These are phyloP conservation scores for Noctua janthe DNA, from an alignment of 2,888 invertebrate genomes.

Conservation along the genomic window DNA sequence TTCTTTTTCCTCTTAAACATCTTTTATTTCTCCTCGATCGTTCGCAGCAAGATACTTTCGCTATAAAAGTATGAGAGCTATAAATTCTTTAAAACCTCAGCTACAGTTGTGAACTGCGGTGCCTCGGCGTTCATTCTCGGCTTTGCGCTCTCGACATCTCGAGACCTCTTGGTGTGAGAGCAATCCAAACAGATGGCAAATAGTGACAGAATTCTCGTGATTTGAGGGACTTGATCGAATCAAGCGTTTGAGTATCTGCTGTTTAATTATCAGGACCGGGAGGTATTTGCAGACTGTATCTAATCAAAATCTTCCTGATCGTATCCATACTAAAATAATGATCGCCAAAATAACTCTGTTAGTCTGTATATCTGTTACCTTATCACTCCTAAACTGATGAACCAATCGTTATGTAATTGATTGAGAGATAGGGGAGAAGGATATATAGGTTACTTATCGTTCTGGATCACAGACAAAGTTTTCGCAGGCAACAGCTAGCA, in stretches of 20 bases:
- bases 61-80: constrained; percentile 35
- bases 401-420: background rate
- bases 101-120: constrained; percentile 31
- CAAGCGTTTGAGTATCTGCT: constrained; percentile 21
- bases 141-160: constrained; percentile 66
- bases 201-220: constrained; percentile 66
- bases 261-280: constrained; percentile 29
- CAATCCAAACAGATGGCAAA: constrained; percentile 70
- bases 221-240: constrained; percentile 45
- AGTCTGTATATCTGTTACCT: background rate
- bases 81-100: constrained; percentile 45
- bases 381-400: background rate
- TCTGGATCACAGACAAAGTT: background rate
- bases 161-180: constrained; percentile 67
- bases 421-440: background rate
- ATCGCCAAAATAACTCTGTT: background rate
- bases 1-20: background rate
- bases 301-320: background rate
- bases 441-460: background rate
- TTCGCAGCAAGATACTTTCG: constrained; percentile 8
- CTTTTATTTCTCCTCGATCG: constrained; percentile 28
- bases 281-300: background rate
- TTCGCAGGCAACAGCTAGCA: background rate
- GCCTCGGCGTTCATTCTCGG: constrained; percentile 54
- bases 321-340: too few species aligned